Percentiles rank a stretch among this genome's conserved stretches.
Evolutionary conservation across 2,797 vertebrate species (phyloP).

Genomic region (Coregonus sp.): DNA sequence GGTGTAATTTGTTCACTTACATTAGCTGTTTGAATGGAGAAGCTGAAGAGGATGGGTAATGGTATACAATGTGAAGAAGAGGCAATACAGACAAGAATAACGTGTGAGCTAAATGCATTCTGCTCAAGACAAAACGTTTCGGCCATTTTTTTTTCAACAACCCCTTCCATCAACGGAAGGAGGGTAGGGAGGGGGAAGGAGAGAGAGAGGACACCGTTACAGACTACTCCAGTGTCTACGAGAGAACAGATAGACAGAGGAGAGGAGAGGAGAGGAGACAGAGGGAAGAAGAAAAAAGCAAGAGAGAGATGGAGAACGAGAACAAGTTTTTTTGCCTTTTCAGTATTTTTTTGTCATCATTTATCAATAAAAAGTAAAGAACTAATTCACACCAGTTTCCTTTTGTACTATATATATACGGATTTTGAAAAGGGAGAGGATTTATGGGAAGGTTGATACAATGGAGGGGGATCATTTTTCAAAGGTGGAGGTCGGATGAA

Average conservation of each 20-base stretch:
- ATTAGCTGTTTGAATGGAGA: constrained; percentile 91
- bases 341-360: constrained; percentile 68
- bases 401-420: constrained; percentile 86
- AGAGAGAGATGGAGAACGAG: constrained; percentile 66
- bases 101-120: constrained; percentile 79
- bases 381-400: constrained; percentile 88
- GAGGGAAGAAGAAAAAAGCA: constrained; percentile 66
- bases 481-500: constrained; percentile 42
- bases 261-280: constrained; percentile 70
- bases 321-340: constrained; percentile 76
- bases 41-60: constrained; percentile 87
- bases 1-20: constrained; percentile 83
- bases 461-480: constrained; percentile 60
- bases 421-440: constrained; percentile 74
- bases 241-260: constrained; percentile 69
- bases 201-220: constrained; percentile 41
- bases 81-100: constrained; percentile 77
- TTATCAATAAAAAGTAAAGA: constrained; percentile 81
- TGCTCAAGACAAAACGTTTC: constrained; percentile 75
- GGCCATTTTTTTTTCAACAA: constrained; percentile 68
- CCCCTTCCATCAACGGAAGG: constrained; percentile 59
- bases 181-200: constrained; percentile 35
- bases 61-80: constrained; percentile 83
- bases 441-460: constrained; percentile 55
- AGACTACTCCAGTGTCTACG: constrained; percentile 32